A percentile compares a stretch with the other conserved stretches of the same genome.
Conservation (phyloP, 2,888 invertebrate species). For the Lycophotia porphyrea region DNA sequence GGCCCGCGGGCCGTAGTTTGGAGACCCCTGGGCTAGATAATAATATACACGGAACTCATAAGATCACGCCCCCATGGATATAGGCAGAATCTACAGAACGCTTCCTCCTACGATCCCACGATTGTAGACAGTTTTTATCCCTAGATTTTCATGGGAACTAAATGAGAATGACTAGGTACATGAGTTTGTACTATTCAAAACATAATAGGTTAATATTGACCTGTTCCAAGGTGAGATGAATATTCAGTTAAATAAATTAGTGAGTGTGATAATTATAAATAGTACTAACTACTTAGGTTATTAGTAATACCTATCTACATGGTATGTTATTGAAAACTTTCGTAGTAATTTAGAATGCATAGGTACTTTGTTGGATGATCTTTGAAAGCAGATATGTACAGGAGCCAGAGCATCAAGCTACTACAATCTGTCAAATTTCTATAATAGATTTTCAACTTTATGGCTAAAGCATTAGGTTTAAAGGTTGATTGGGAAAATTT, state of each 20-base stretch:
- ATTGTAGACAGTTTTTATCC: too few species aligned
- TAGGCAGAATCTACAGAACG: background rate
- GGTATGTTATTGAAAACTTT: background rate
- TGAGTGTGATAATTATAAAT: background rate
- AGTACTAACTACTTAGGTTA: background rate
- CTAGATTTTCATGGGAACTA: background rate
- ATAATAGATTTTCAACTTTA: too few species aligned
- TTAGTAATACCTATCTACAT: background rate
- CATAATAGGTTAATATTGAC: conserved; percentile 7
- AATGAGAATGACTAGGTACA: background rate
- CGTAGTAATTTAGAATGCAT: background rate
- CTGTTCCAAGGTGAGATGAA: conserved; percentile 20
- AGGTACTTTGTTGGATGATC: conserved; percentile 6
- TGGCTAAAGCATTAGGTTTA: too few species aligned
- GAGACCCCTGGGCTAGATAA: background rate
- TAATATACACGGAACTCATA: background rate
- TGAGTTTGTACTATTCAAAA: conserved; percentile 4
- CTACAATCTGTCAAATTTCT: too few species aligned
- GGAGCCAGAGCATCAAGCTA: too few species aligned
- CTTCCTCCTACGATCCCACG: background rate
- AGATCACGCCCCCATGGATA: background rate
- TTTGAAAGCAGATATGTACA: background rate
- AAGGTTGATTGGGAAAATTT: too few species aligned
- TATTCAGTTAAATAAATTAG: conserved; percentile 18
- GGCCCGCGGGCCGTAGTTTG: too few species aligned